Conservation (phyloP, 2,113 vertebrate species). For the Cygnus atratus region DNA sequence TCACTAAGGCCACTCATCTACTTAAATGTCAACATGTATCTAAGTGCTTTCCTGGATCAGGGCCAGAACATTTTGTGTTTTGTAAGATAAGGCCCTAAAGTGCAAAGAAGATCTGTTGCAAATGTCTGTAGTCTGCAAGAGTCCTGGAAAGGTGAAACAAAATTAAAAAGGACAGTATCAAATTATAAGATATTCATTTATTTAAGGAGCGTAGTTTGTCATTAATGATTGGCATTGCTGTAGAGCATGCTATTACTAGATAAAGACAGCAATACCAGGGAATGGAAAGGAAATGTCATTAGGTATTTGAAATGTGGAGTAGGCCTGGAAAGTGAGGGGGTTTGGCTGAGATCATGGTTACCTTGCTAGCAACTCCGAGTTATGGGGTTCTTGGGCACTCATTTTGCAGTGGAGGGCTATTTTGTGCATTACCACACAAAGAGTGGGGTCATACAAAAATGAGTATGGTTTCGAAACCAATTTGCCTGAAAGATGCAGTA, state of each 20-base stretch:
- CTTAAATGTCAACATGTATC: slow-evolving; percentile 67
- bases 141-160: neutral
- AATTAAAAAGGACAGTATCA: neutral
- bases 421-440: neutral
- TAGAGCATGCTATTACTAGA: neutral
- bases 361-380: neutral
- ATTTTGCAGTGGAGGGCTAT: neutral
- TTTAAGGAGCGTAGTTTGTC: neutral
- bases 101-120: slow-evolving; percentile 23
- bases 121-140: neutral
- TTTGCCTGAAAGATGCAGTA: neutral
- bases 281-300: neutral
- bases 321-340: neutral
- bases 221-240: neutral
- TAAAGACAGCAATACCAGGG: neutral
- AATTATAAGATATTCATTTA: neutral
- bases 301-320: neutral
- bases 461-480: neutral
- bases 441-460: neutral
- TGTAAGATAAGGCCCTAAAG: neutral
- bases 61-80: slow-evolving; percentile 58
- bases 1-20: slow-evolving; percentile 53
- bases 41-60: slow-evolving; percentile 67
- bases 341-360: neutral
- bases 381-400: neutral